Percentiles rank a stretch among this genome's conserved stretches.
Evolutionary conservation across 2,888 invertebrate species (phyloP).

Genomic region (Hylaea fasciaria): DNA sequence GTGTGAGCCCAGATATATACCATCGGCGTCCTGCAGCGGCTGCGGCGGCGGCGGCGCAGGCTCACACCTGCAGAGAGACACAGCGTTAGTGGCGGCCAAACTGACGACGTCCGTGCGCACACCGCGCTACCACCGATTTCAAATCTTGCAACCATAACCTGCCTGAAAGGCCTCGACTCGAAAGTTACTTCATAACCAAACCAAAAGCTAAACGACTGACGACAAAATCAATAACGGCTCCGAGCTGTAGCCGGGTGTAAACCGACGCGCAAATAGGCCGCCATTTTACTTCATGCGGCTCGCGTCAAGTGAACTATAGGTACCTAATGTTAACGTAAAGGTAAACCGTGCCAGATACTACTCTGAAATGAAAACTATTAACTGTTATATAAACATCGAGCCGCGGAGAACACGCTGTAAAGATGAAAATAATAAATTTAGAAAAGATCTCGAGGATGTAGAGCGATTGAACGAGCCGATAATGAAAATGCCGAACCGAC

Average conservation of each 20-base stretch:
- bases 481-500: slow-evolving; percentile 75
- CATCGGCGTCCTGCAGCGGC: slow-evolving; percentile 80
- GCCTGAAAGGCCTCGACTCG: slow-evolving; percentile 48
- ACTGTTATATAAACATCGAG: slow-evolving; percentile 62
- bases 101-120: slow-evolving; percentile 56
- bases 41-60: slow-evolving; percentile 83
- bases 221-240: slow-evolving; percentile 60
- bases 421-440: slow-evolving; percentile 73
- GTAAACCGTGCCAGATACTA: slow-evolving; percentile 68
- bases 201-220: slow-evolving; percentile 52
- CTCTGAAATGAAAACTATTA: slow-evolving; percentile 79
- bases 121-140: slow-evolving; percentile 75
- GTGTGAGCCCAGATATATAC: slow-evolving; percentile 85
- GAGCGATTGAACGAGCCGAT: slow-evolving; percentile 73
- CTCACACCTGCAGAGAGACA: slow-evolving; percentile 86
- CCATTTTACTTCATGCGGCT: slow-evolving; percentile 83
- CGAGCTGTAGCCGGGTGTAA: slow-evolving; percentile 74
- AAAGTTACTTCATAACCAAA: slow-evolving; percentile 55
- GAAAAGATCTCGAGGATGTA: slow-evolving; percentile 75
- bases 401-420: slow-evolving; percentile 71
- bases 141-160: slow-evolving; percentile 74
- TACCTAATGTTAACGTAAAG: slow-evolving; percentile 59
- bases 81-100: slow-evolving; percentile 83
- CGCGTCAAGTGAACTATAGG: slow-evolving; percentile 60
- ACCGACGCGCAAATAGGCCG: slow-evolving; percentile 79